Evolutionary conservation across 2,888 invertebrate species (phyloP).

Genomic region (Noctua comes): DNA sequence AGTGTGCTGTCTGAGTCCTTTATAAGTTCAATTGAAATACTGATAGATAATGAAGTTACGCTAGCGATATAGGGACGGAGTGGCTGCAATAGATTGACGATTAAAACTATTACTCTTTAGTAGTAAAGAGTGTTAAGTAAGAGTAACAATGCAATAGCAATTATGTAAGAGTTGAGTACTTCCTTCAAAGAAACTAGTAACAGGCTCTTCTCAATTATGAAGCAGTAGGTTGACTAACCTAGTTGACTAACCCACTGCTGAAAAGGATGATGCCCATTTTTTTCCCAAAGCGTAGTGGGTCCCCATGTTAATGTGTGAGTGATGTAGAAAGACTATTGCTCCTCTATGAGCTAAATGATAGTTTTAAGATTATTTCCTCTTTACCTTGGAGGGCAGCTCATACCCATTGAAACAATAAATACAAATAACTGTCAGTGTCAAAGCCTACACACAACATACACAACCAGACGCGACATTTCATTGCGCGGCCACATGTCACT

Average conservation of each 20-base stretch:
- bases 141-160: no score
- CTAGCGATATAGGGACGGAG: background rate
- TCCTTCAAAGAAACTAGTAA: background rate
- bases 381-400: background rate
- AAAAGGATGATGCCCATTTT: background rate
- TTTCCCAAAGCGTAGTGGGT: background rate
- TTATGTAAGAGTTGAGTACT: background rate
- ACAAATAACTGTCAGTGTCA: constrained; percentile 14
- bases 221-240: background rate
- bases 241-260: background rate
- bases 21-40: background rate
- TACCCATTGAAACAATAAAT: constrained; percentile 8
- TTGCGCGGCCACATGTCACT: constrained; percentile 43
- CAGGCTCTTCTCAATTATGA: background rate
- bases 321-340: background rate
- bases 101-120: background rate
- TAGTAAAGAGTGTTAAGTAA: no score
- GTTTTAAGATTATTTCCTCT: background rate
- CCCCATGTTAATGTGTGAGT: background rate
- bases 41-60: background rate
- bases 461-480: constrained; percentile 52
- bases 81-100: background rate
- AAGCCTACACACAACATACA: constrained; percentile 16
- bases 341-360: background rate
- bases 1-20: background rate